These are phyloP conservation scores for Lucinisca nassula DNA, from an alignment of 2,888 invertebrate genomes.

Conservation along the genomic window DNA sequence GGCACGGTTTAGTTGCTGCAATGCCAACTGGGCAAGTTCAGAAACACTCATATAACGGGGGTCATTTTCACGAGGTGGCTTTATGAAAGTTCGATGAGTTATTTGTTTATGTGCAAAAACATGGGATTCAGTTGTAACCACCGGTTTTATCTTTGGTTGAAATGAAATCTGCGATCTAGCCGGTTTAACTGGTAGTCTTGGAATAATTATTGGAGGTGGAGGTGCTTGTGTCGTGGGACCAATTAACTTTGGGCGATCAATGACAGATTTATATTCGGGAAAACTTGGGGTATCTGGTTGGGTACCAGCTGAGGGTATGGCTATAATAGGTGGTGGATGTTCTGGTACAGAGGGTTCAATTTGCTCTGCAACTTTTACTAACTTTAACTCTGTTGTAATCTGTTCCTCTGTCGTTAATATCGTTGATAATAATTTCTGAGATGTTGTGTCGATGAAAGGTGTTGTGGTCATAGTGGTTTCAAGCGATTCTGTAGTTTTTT, in stretches of 20 bases:
- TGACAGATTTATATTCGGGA: background rate
- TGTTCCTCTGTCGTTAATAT: background rate
- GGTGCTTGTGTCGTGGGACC: constrained; percentile 30
- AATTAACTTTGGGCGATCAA: background rate
- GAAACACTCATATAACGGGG: constrained; percentile 49
- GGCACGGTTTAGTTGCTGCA: background rate
- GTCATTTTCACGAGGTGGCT: background rate
- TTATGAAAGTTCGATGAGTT: background rate
- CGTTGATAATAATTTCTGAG: background rate
- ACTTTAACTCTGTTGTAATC: background rate
- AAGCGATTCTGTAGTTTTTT: background rate
- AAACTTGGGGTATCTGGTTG: background rate
- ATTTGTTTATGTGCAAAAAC: background rate
- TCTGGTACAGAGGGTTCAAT: constrained; percentile 4
- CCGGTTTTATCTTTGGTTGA: background rate
- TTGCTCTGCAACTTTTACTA: background rate
- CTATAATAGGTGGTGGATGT: constrained; percentile 60
- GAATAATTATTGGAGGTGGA: constrained; percentile 41
- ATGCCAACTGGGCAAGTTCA: constrained; percentile 52
- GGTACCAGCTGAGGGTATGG: constrained; percentile 19
- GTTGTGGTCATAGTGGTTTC: background rate
- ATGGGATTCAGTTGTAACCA: background rate
- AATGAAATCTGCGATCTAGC: background rate
- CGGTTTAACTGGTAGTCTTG: background rate
- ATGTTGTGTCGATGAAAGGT: background rate